phyloP scores from a whole-genome alignment of 2,888 invertebrate species.

The Sphecodes monilicornis region DNA sequence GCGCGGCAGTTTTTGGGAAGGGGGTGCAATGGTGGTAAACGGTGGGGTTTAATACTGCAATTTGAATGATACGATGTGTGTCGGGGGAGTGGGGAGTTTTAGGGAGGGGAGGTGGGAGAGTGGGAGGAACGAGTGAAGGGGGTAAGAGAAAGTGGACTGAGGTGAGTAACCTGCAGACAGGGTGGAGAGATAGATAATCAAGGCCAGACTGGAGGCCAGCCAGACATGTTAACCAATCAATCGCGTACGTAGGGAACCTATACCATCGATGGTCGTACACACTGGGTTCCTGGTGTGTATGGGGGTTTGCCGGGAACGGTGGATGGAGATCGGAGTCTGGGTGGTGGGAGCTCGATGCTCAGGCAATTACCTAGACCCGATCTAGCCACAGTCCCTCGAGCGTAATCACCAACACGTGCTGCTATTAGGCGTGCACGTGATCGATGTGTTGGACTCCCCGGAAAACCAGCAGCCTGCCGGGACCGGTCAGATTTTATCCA shows the following conservation, averaged over 20 bases:
- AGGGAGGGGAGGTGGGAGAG: not conserved
- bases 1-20: constrained; percentile 28
- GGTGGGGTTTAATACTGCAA: constrained; percentile 64
- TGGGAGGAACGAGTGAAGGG: constrained; percentile 14
- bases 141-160: constrained; percentile 53
- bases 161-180: constrained; percentile 73
- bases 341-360: constrained; percentile 66
- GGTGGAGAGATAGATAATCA: constrained; percentile 79
- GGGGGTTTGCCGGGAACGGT: constrained; percentile 57
- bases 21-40: constrained; percentile 26
- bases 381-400: constrained; percentile 79
- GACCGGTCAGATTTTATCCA: constrained; percentile 66
- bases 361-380: constrained; percentile 81
- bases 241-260: constrained; percentile 71
- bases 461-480: constrained; percentile 67
- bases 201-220: constrained; percentile 76
- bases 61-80: constrained; percentile 68
- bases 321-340: constrained; percentile 52
- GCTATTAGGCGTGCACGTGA: constrained; percentile 81
- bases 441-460: constrained; percentile 76
- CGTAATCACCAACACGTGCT: constrained; percentile 82
- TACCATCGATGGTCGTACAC: constrained; percentile 64
- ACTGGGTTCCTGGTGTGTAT: constrained; percentile 48
- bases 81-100: not conserved
- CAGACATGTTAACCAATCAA: constrained; percentile 80